These are phyloP conservation scores for Scaptomyza reducta DNA, from an alignment of 2,888 invertebrate species.

Conservation along the genomic window DNA sequence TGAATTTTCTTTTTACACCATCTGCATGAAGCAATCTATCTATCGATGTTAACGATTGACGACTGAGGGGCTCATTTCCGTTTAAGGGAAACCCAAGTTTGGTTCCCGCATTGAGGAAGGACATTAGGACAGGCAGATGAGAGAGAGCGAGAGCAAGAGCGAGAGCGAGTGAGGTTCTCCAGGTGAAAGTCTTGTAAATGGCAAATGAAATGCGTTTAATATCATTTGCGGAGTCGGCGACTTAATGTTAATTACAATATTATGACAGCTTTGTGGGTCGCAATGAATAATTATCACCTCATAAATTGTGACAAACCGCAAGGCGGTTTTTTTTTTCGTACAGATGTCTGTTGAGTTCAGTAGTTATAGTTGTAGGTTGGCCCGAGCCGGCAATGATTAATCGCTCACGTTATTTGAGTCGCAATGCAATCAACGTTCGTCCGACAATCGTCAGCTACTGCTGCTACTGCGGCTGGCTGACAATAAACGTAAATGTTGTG, in stretches of 20 bases:
- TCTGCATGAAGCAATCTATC: neutral
- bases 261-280: constrained; percentile 77
- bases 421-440: constrained; percentile 21
- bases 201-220: constrained; percentile 76
- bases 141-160: neutral
- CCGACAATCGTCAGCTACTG: constrained; percentile 10
- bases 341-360: constrained; percentile 47
- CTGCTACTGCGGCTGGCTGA: neutral
- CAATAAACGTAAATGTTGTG: constrained; percentile 80
- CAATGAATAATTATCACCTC: constrained; percentile 81
- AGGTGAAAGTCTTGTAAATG: constrained; percentile 59
- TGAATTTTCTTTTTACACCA: constrained; percentile 12
- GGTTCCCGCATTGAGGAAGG: constrained; percentile 46
- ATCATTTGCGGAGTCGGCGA: constrained; percentile 46
- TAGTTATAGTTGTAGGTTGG: constrained; percentile 14
- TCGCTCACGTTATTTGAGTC: constrained; percentile 74
- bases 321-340: constrained; percentile 46
- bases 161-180: neutral
- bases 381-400: constrained; percentile 63
- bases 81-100: constrained; percentile 63
- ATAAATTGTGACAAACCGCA: constrained; percentile 80
- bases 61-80: constrained; percentile 69
- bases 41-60: constrained; percentile 70
- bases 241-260: constrained; percentile 80
- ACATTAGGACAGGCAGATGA: constrained; percentile 23